These are phyloP conservation scores for Ondatra zibethicus DNA, from an alignment of 2,113 vertebrate species.

Conservation along the genomic window DNA sequence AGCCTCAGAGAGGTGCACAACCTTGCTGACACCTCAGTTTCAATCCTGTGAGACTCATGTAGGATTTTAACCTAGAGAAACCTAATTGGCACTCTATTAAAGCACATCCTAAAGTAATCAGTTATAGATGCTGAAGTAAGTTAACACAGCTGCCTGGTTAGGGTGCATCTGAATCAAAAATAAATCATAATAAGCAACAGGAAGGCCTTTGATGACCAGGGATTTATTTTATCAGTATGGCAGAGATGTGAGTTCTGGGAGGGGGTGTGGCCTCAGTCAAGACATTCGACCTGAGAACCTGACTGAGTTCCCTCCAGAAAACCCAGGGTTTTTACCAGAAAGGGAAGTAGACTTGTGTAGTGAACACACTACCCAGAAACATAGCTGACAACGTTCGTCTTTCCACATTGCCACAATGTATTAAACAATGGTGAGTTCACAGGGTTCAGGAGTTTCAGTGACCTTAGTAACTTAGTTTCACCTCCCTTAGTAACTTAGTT, in stretches of 20 bases:
- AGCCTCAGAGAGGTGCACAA: neutral
- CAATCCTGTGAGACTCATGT: neutral
- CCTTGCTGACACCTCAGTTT: neutral
- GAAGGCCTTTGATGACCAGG: neutral
- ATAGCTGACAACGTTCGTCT: fast-evolving
- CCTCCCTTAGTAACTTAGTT: neutral
- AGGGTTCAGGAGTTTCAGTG: neutral
- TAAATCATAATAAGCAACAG: neutral
- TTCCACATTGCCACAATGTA: neutral
- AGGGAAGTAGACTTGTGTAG: neutral
- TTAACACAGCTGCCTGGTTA: neutral
- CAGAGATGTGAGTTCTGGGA: neutral
- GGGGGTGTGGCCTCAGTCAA: neutral
- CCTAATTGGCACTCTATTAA: neutral
- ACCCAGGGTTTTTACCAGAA: neutral
- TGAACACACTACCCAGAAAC: neutral
- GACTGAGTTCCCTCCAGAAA: neutral
- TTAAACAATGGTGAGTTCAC: neutral
- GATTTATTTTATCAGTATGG: neutral
- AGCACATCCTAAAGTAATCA: neutral
- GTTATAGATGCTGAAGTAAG: neutral
- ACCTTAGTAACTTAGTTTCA: neutral
- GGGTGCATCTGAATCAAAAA: neutral
- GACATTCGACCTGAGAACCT: neutral
- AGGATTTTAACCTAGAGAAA: neutral